Percentiles rank a stretch among this genome's conserved stretches.
Evolutionary conservation across 2,797 vertebrate genomes (phyloP).

Genomic region (Catharus ustulatus): DNA sequence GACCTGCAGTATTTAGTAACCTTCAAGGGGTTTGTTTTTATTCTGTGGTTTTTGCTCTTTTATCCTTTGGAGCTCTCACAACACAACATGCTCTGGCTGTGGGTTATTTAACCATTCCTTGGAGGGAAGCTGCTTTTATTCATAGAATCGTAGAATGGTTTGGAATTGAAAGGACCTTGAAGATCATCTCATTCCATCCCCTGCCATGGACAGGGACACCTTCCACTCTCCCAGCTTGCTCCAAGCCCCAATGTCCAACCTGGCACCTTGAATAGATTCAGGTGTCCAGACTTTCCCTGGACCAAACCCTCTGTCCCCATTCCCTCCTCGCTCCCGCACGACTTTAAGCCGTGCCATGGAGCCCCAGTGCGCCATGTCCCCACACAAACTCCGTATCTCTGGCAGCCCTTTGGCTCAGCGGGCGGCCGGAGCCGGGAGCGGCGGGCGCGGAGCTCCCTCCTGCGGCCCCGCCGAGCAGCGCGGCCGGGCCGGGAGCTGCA

Average conservation of each 20-base stretch:
- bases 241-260: not conserved
- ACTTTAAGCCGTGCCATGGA: fast-evolving
- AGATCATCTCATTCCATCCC: not conserved
- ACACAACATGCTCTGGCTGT: fast-evolving
- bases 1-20: not conserved
- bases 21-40: not conserved
- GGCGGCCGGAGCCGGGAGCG: not conserved
- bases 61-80: not conserved
- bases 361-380: fast-evolving
- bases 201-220: not conserved
- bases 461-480: not conserved
- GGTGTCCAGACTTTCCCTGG: no score
- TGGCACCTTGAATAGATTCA: no score
- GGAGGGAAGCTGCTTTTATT: no score
- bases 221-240: fast-evolving
- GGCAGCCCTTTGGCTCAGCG: fast-evolving
- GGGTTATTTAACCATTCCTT: fast-evolving
- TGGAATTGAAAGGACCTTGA: not conserved
- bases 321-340: not conserved
- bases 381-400: fast-evolving
- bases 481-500: not conserved
- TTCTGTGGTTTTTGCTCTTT: fast-evolving
- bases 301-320: fast-evolving
- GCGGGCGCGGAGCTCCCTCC: constrained; percentile 20
- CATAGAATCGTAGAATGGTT: not conserved